These are phyloP conservation scores for Halictus quadricinctus DNA, from an alignment of 2,888 invertebrate species.

Conservation along the genomic window DNA sequence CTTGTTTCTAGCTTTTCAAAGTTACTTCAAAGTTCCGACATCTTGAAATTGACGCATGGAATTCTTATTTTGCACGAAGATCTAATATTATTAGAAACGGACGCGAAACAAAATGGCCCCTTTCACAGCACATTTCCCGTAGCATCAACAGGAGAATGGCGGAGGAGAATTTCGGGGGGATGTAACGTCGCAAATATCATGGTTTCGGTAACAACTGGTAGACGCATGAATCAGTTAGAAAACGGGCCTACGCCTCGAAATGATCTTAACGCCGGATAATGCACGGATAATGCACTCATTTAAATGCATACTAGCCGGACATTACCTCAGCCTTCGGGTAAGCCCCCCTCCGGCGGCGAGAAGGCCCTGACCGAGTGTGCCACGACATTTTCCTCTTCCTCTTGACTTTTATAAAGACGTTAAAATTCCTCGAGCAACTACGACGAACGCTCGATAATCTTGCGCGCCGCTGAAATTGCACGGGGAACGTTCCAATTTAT, in stretches of 20 bases:
- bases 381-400: conserved; percentile 43
- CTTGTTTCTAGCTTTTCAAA: neutral
- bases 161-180: conserved; percentile 11
- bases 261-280: conserved; percentile 70
- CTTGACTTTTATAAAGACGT: conserved; percentile 71
- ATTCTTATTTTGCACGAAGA: neutral
- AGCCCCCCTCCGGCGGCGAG: conserved; percentile 56
- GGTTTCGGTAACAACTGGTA: conserved; percentile 48
- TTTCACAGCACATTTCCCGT: neutral
- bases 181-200: conserved; percentile 41
- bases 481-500: conserved; percentile 64
- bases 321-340: conserved; percentile 70
- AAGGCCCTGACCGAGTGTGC: conserved; percentile 47
- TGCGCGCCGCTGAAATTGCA: conserved; percentile 68
- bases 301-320: conserved; percentile 80
- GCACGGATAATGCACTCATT: conserved; percentile 77
- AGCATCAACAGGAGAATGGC: neutral
- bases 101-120: neutral
- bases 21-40: neutral
- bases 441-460: conserved; percentile 69
- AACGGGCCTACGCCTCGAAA: conserved; percentile 44
- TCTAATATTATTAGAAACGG: neutral
- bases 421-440: conserved; percentile 68
- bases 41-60: too few species aligned
- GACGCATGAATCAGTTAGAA: conserved; percentile 61